A percentile compares a stretch with the other conserved stretches of the same genome.
Conservation (phyloP, 2,888 invertebrate species). For the Exocentrus adspersus region DNA sequence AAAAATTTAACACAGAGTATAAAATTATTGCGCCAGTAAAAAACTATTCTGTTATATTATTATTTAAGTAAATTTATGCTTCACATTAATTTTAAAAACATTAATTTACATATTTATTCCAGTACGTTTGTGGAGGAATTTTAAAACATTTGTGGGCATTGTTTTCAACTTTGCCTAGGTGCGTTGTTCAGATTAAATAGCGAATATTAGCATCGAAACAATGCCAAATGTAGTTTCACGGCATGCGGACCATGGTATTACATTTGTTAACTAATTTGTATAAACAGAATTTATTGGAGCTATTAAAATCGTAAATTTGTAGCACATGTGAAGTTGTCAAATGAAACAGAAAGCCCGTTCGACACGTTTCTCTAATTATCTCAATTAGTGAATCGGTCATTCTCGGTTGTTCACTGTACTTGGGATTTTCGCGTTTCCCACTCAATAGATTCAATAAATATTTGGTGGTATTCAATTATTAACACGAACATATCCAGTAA, state of each 20-base stretch:
- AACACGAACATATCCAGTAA: too few species aligned
- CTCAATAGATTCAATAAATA: slow-evolving; percentile 14
- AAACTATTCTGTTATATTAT: too few species aligned
- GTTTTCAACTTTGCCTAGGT: slow-evolving; percentile 44
- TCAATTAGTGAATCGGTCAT: slow-evolving; percentile 62
- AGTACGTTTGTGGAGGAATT: slow-evolving; percentile 13
- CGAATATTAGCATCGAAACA: slow-evolving; percentile 50
- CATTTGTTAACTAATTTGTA: slow-evolving; percentile 62
- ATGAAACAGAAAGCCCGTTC: slow-evolving; percentile 59
- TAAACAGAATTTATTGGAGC: slow-evolving; percentile 62
- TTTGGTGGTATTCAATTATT: slow-evolving; percentile 2
- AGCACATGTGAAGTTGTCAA: slow-evolving; percentile 62
- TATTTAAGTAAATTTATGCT: too few species aligned
- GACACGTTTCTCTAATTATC: slow-evolving; percentile 64
- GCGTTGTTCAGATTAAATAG: slow-evolving; percentile 46
- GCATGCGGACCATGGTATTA: slow-evolving; percentile 53
- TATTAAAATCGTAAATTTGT: slow-evolving; percentile 64
- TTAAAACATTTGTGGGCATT: slow-evolving; percentile 35
- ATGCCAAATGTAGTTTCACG: slow-evolving; percentile 47
- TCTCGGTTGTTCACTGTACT: slow-evolving; percentile 31
- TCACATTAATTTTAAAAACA: too few species aligned
- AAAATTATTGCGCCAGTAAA: too few species aligned
- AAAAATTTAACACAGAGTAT: too few species aligned
- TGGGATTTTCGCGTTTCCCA: slow-evolving; percentile 28
- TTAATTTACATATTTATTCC: slow-evolving; percentile 14